phyloP scores from a whole-genome alignment of 2,888 invertebrate genomes.

The Rhogogaster chlorosoma region DNA sequence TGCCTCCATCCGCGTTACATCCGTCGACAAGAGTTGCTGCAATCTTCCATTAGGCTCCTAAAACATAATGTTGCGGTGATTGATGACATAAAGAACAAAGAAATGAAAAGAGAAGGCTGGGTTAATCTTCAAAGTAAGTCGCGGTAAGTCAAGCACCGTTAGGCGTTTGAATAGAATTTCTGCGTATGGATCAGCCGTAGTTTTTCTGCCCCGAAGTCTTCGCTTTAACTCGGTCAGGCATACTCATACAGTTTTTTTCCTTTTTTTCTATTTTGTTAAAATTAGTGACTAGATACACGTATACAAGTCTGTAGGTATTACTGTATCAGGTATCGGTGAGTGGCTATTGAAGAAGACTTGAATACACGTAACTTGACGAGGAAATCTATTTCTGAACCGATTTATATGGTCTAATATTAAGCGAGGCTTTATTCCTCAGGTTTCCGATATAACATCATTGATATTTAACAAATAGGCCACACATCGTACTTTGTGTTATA shows the following conservation, averaged over 20 bases:
- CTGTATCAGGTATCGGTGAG: not conserved
- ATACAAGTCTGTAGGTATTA: not conserved
- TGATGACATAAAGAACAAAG: not conserved
- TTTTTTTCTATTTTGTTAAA: not conserved
- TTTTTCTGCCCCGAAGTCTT: not conserved
- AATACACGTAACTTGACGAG: not conserved
- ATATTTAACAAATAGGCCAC: not conserved
- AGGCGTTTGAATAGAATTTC: conserved; percentile 42
- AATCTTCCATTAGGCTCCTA: conserved; percentile 44
- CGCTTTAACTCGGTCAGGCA: not conserved
- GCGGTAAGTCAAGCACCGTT: conserved; percentile 38
- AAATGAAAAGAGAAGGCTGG: conserved; percentile 2
- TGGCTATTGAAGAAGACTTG: not conserved
- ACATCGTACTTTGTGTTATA: not conserved
- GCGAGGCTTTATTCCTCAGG: not conserved
- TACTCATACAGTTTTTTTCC: not conserved
- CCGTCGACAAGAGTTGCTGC: conserved; percentile 38
- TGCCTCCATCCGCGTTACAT: conserved; percentile 35
- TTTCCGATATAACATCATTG: not conserved
- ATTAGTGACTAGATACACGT: not conserved
- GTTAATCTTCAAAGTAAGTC: not conserved
- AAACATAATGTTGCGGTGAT: conserved; percentile 32
- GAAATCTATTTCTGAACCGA: not conserved
- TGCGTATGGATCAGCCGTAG: conserved; percentile 12
- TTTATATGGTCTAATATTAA: not conserved